Conservation (phyloP, 2,113 vertebrate genomes). For the Phodopus roborovskii region DNA sequence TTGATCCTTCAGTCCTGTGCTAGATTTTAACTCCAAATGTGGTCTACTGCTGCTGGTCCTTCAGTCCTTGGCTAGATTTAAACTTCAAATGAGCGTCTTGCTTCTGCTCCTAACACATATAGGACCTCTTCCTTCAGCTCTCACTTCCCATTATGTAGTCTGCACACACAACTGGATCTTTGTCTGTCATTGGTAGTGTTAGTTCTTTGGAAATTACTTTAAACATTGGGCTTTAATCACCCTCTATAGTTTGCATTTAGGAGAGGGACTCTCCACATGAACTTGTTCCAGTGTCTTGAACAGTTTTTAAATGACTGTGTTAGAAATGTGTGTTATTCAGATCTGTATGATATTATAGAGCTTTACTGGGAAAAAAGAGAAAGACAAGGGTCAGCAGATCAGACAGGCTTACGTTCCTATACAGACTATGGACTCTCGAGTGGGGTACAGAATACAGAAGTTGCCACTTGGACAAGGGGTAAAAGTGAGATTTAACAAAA, state of each 20-base stretch:
- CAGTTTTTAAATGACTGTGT: conserved; percentile 4
- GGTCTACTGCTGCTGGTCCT: background rate
- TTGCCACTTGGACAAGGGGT: background rate
- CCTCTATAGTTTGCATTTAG: background rate
- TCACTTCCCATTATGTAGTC: background rate
- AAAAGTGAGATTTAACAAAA: background rate
- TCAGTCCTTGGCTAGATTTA: background rate
- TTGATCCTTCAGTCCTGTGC: background rate
- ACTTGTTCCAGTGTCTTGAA: background rate
- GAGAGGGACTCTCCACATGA: conserved; percentile 7
- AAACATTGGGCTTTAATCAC: conserved; percentile 18
- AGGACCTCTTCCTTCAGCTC: background rate
- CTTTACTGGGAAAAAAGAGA: background rate
- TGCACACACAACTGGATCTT: background rate
- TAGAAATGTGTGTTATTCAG: background rate
- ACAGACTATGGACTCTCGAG: background rate
- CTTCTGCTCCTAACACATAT: background rate
- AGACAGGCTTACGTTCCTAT: background rate
- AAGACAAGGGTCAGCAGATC: background rate
- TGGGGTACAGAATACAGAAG: background rate
- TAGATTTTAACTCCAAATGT: background rate
- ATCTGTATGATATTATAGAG: background rate
- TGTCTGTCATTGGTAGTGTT: conserved; percentile 27
- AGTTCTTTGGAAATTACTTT: conserved; percentile 44
- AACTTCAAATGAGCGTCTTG: background rate